A percentile compares a stretch with the other conserved stretches of the same genome.
These are phyloP conservation scores for Clistopyga incitator DNA, from an alignment of 2,888 invertebrate species.

Conservation along the genomic window DNA sequence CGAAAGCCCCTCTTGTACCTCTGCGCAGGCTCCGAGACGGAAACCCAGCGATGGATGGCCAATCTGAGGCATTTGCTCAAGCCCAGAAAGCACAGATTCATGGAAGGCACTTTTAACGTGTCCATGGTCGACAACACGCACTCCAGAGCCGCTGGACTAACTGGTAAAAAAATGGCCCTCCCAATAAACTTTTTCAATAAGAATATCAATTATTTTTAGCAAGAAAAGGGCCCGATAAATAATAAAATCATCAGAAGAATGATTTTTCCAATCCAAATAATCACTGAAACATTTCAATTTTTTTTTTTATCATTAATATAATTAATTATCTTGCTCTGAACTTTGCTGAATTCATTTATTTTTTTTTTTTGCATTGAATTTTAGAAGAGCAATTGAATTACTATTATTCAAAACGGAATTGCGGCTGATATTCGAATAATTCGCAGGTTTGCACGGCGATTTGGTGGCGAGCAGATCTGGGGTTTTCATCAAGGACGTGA, in stretches of 20 bases:
- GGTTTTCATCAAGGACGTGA: conserved; percentile 86
- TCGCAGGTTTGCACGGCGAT: conserved; percentile 86
- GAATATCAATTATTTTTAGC: no score
- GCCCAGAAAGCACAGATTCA: conserved; percentile 84
- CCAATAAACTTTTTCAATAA: background rate
- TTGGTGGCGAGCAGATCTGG: conserved; percentile 86
- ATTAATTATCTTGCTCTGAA: no score
- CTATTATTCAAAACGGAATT: background rate
- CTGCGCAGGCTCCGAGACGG: conserved; percentile 88
- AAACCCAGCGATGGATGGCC: conserved; percentile 90
- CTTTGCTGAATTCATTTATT: no score
- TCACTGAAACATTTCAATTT: no score
- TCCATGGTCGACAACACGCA: conserved; percentile 88
- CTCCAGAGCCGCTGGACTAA: conserved; percentile 87
- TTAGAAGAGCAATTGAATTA: background rate
- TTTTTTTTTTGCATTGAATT: conserved; percentile 1
- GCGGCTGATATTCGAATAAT: background rate
- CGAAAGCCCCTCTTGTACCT: conserved; percentile 88
- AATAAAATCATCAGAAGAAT: no score
- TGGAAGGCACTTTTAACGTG: conserved; percentile 86
- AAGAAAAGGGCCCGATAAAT: no score
- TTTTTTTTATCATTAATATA: no score
- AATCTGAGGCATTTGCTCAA: conserved; percentile 81
- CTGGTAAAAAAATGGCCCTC: conserved; percentile 74
- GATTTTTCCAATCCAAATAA: no score